Evolutionary conservation across 2,797 vertebrate species (phyloP), one percentile per base, ranked within the genome.

Genomic region (Arnoldichthys spilopterus): DNA sequence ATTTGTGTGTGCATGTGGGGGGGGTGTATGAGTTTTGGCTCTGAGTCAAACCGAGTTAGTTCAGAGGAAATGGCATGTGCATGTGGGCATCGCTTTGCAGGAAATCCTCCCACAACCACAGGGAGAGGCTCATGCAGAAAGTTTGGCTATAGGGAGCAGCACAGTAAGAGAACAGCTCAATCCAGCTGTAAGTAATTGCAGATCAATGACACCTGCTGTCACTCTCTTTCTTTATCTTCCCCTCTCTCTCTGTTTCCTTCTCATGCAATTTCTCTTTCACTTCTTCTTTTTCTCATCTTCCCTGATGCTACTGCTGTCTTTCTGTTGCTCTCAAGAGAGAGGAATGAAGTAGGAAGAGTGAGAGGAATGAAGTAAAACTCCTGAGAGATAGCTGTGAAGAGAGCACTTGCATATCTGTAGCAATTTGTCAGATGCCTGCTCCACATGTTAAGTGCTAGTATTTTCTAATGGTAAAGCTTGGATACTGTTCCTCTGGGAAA

Each of bases 191-290:
- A 66, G 72, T 78, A 85, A 85, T 79, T 45, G 22, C 26, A 76
- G 69, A 83, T 83, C 82, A 83, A 81, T 85, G 68, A 74, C 63
- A 72, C 43, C 49, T 67, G 16, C 72, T 85, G 69, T 73, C 58
- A 45, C 32, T 81, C 59, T 53, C 8, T 59, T 43, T 24, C 34
- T 63, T 15, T 56, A 4, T 72, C 7, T 34, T 20, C 20, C 34
- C 26, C 13, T 28, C 13, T 34, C 37, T 45, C 40, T 15, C 1
- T 28, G 64, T 72, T 20, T 54, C 34, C 66, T 13, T 24, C 32
- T 68, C 20, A 43, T 1, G 20, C 20, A 6, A 20, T 24, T 13
- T 22, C 18, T 12, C 9, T 5, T 24, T 15, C 32, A 22, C 18
- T 28, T 45, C 22, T n/a, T 47, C 22, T 3, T 8, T 22, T 15